phyloP scores from a whole-genome alignment of 2,113 vertebrate genomes.

The Naja naja region DNA sequence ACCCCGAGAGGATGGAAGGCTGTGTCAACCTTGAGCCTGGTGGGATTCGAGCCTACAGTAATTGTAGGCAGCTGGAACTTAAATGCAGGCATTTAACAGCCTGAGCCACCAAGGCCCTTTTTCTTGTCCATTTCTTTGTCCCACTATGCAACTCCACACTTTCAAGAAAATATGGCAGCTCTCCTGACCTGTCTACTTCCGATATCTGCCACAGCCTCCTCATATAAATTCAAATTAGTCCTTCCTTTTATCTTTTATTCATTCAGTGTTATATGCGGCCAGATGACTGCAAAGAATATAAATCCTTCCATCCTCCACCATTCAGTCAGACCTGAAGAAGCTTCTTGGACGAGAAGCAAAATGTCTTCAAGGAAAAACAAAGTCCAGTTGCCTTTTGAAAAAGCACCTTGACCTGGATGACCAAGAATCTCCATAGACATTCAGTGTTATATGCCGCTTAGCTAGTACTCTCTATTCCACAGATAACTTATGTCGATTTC shows the following conservation, averaged over 20 bases:
- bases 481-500: neutral
- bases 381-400: neutral
- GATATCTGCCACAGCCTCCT: neutral
- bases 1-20: no score
- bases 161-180: neutral
- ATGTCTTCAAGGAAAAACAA: neutral
- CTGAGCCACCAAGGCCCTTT: no score
- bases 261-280: neutral
- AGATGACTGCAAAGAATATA: neutral
- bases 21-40: no score
- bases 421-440: neutral
- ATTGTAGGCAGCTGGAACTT: no score
- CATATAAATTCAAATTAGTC: neutral
- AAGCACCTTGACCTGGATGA: neutral
- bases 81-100: no score
- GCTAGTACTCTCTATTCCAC: neutral
- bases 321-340: neutral
- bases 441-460: neutral
- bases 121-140: neutral
- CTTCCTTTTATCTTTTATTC: neutral
- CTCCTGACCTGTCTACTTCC: neutral
- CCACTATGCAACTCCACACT: neutral
- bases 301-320: neutral
- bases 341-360: neutral
- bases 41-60: no score